These are phyloP conservation scores for Sorex araneus DNA, from an alignment of 2,113 vertebrate species.

Conservation along the genomic window DNA sequence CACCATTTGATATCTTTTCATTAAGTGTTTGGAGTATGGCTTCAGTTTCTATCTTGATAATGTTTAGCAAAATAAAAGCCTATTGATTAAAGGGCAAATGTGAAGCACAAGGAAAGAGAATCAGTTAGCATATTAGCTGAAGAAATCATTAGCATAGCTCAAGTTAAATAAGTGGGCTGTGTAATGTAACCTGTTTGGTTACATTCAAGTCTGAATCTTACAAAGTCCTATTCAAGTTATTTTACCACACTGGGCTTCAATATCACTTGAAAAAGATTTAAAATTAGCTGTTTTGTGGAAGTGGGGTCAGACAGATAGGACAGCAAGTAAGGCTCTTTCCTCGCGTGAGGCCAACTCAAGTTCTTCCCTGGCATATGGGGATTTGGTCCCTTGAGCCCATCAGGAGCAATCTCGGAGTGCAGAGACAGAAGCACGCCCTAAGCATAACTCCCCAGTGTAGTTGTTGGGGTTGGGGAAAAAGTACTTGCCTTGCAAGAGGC, in stretches of 20 bases:
- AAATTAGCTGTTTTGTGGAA: too few relatives aligned
- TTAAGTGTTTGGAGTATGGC: background rate
- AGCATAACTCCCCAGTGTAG: too few relatives aligned
- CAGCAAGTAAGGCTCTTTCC: too few relatives aligned
- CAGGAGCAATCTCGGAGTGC: too few relatives aligned
- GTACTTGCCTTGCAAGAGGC: too few relatives aligned
- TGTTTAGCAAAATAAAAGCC: constrained; percentile 5
- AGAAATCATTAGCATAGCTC: background rate
- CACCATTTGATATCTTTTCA: background rate
- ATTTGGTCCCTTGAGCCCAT: too few relatives aligned
- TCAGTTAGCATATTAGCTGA: background rate
- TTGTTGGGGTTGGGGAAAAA: too few relatives aligned
- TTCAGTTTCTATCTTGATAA: constrained; percentile 34
- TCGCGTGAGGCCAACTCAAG: too few relatives aligned
- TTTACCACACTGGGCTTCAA: background rate
- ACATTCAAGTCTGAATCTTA: background rate
- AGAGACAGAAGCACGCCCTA: too few relatives aligned
- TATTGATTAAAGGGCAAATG: background rate
- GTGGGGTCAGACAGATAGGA: too few relatives aligned
- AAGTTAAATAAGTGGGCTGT: background rate
- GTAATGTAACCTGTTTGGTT: background rate
- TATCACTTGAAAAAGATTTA: background rate
- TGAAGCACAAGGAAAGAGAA: background rate
- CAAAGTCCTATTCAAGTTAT: background rate
- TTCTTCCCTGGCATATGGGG: too few relatives aligned